Evolutionary conservation across 1,140 invertebrate species (phyloP).

Genomic region (Hestina assimilis): DNA sequence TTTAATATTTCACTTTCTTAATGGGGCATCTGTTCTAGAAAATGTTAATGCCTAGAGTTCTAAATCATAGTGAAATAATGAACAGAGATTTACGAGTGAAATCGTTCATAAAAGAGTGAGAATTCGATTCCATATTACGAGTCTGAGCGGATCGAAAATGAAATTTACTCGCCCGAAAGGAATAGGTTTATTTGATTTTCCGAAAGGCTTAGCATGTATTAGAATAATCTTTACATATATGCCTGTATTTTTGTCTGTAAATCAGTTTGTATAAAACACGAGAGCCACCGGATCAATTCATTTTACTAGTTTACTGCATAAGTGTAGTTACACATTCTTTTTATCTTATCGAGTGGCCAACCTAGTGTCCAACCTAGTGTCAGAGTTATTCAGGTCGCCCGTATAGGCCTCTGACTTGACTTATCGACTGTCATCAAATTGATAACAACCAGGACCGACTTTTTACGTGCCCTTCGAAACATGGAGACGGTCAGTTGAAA

Average conservation of each 20-base stretch:
- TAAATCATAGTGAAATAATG: constrained; percentile 35
- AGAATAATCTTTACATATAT: background rate
- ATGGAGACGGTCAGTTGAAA: no score
- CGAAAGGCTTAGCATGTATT: background rate
- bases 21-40: constrained; percentile 3
- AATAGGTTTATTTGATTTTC: constrained; percentile 4
- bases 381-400: no score
- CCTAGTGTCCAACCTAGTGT: no score
- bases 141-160: background rate
- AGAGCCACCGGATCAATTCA: no score
- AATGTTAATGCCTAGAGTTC: constrained; percentile 10
- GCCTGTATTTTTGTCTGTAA: no score
- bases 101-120: constrained; percentile 25
- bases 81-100: constrained; percentile 33
- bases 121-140: constrained; percentile 11
- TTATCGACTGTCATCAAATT: no score
- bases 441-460: no score
- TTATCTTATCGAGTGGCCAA: no score
- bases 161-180: background rate
- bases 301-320: no score
- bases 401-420: no score
- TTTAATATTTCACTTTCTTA: background rate
- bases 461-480: no score
- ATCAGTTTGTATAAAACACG: background rate
- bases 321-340: no score